A percentile compares a stretch with the other conserved stretches of the same genome.
phyloP scores from a whole-genome alignment of 2,113 vertebrate genomes.

The Abramis brama region DNA sequence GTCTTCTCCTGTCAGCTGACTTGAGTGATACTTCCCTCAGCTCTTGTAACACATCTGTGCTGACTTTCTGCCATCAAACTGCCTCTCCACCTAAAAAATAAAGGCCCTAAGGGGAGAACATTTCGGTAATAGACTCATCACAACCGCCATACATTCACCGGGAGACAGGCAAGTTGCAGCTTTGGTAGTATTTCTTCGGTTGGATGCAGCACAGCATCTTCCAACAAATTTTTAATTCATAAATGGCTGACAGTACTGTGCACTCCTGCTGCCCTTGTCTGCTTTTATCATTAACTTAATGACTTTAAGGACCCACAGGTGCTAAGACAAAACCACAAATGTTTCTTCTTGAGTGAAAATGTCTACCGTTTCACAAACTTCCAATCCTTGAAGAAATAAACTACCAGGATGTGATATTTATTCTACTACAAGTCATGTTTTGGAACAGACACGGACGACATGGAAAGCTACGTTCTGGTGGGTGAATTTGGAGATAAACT shows the following conservation, averaged over 20 bases:
- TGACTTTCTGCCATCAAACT: conserved; percentile 28
- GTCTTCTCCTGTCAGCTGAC: background rate
- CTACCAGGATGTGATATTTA: background rate
- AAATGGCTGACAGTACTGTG: background rate
- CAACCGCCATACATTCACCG: background rate
- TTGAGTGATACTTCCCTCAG: background rate
- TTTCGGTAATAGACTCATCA: conserved; percentile 8
- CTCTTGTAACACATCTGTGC: conserved; percentile 18
- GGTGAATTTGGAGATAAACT: background rate
- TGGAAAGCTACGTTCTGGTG: background rate
- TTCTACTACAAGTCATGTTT: background rate
- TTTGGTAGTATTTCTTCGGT: background rate
- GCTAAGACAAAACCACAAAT: background rate
- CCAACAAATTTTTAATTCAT: conserved; percentile 6
- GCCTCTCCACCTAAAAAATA: conserved; percentile 18
- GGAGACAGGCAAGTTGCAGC: background rate
- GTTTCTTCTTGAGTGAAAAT: conserved; percentile 3
- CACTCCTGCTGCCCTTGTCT: conserved; percentile 5
- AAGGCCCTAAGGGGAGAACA: background rate
- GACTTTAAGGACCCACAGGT: background rate
- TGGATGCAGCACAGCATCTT: background rate
- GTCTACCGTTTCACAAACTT: conserved; percentile 1
- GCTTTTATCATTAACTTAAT: conserved; percentile 27
- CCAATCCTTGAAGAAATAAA: background rate
- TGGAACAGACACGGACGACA: background rate